These are phyloP conservation scores for Charaxes varanes DNA, from an alignment of 1,140 invertebrate genomes.

Conservation along the genomic window DNA sequence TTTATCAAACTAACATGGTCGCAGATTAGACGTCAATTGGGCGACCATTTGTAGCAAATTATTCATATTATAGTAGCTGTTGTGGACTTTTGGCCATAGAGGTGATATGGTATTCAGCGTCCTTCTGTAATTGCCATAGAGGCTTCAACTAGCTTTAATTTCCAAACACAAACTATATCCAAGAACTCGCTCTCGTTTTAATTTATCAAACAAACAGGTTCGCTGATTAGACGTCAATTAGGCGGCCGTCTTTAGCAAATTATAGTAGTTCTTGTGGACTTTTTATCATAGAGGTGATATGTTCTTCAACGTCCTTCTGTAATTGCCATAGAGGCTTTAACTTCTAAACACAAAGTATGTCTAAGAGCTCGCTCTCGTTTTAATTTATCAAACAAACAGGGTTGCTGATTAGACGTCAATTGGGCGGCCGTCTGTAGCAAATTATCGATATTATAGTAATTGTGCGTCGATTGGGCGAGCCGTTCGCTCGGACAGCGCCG, in stretches of 20 bases:
- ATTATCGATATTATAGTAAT: conserved; percentile 33
- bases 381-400: conserved; percentile 42
- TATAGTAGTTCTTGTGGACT: no score
- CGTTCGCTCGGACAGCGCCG: conserved; percentile 24
- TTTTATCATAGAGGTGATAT: no score
- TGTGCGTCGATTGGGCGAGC: conserved; percentile 31
- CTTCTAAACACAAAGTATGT: conserved; percentile 16
- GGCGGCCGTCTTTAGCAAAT: conserved; percentile 23
- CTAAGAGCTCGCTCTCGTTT: conserved; percentile 31
- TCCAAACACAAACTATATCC: conserved; percentile 14
- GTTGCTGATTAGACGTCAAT: conserved; percentile 34
- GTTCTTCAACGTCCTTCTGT: not conserved
- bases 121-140: not conserved
- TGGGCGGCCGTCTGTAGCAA: conserved; percentile 22
- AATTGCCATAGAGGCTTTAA: not conserved
- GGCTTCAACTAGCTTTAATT: not conserved
- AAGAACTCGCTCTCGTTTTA: conserved; percentile 30
- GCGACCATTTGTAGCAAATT: conserved; percentile 24
- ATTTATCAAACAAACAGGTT: conserved; percentile 37
- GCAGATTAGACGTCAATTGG: conserved; percentile 33
- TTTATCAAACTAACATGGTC: conserved; percentile 35
- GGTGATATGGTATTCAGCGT: no score
- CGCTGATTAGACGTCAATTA: conserved; percentile 33
- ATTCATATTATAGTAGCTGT: conserved; percentile 28
- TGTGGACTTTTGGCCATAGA: no score